Conservation (phyloP, 2,113 vertebrate genomes). For the Gallinago undulata region DNA sequence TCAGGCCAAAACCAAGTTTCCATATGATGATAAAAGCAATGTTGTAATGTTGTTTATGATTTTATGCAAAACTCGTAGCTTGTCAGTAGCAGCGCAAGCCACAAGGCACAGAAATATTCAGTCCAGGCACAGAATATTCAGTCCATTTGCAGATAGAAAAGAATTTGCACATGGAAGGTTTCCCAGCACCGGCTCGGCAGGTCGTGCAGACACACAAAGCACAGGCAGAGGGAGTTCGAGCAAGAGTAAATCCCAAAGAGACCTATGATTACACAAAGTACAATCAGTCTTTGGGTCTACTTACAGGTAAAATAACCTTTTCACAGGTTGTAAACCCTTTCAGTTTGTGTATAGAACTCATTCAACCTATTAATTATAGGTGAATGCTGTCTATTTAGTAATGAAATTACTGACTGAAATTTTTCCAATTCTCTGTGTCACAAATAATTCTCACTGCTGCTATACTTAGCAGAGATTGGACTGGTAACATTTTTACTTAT, state of each 20-base stretch:
- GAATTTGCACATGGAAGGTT: background rate
- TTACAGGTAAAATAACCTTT: background rate
- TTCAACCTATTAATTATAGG: background rate
- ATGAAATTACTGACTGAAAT: background rate
- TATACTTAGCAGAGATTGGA: background rate
- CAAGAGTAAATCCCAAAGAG: background rate
- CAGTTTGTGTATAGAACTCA: background rate
- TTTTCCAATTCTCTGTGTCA: background rate
- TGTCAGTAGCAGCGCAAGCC: background rate
- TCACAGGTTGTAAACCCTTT: background rate
- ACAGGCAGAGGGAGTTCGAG: background rate
- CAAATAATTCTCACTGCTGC: background rate
- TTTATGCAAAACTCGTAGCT: background rate
- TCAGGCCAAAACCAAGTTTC: background rate
- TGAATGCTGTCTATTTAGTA: background rate
- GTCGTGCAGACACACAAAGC: background rate
- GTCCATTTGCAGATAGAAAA: background rate
- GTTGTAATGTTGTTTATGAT: background rate
- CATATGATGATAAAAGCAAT: background rate
- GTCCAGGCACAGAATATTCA: background rate
- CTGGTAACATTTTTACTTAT: background rate
- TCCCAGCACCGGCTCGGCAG: background rate
- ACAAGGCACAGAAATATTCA: too few relatives aligned
- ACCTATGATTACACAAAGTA: background rate
- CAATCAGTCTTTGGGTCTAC: background rate